A percentile compares a stretch with the other conserved stretches of the same genome.
phyloP scores from a whole-genome alignment of 1,140 invertebrate genomes.

The Drosophila sulfurigaster region DNA sequence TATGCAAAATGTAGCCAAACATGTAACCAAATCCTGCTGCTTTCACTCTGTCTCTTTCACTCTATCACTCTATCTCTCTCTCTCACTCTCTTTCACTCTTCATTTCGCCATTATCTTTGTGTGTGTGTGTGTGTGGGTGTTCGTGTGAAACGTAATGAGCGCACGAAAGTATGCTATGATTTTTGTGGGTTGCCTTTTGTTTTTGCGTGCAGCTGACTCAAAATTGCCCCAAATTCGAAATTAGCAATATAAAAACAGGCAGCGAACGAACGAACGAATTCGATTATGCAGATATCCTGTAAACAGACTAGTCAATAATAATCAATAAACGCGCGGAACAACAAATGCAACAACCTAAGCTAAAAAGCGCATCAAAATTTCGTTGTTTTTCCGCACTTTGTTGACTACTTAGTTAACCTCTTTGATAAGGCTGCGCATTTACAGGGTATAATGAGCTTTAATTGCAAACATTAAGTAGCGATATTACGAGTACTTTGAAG shows the following conservation, averaged over 20 bases:
- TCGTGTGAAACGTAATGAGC: constrained; percentile 18
- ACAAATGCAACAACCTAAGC: background rate
- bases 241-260: constrained; percentile 20
- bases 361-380: background rate
- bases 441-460: constrained; percentile 26
- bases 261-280: background rate
- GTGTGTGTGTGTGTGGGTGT: constrained; percentile 17
- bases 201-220: constrained; percentile 18
- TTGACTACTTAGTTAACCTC: no score
- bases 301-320: background rate
- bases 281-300: constrained; percentile 2
- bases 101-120: background rate
- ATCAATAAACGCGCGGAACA: background rate
- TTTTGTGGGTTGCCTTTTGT: constrained; percentile 37
- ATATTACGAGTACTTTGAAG: constrained; percentile 21
- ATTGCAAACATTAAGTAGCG: constrained; percentile 25
- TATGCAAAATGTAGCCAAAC: constrained; percentile 46
- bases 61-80: background rate
- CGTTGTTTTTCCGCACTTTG: background rate
- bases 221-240: constrained; percentile 30
- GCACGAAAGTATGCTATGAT: constrained; percentile 32
- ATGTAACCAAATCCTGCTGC: constrained; percentile 23
- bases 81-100: background rate
- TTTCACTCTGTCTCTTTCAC: background rate
- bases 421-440: background rate